Evolutionary conservation across 2,113 vertebrate genomes (phyloP).

Genomic region (Myodes glareolus): DNA sequence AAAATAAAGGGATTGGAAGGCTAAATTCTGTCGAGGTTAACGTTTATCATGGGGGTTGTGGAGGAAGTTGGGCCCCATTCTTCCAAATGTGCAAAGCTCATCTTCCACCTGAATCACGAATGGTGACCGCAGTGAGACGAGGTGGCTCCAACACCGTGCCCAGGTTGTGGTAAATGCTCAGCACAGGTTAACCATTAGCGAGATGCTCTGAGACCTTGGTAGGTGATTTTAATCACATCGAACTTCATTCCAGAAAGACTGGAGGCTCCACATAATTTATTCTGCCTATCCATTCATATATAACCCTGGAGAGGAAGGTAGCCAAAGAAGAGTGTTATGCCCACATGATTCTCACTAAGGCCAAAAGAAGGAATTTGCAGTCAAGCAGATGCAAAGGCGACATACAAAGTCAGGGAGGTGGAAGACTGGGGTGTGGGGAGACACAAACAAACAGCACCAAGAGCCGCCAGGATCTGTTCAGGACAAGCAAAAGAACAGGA

Average conservation of each 20-base stretch:
- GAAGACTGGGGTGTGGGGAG: neutral
- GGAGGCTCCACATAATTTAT: neutral
- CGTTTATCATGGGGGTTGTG: neutral
- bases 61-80: neutral
- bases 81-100: neutral
- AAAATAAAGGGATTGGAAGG: neutral
- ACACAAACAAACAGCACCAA: neutral
- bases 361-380: slow-evolving; percentile 20
- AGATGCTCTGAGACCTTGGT: neutral
- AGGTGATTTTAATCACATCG: neutral
- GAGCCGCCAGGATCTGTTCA: neutral
- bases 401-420: neutral
- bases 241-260: slow-evolving; percentile 48
- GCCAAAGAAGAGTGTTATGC: slow-evolving; percentile 17
- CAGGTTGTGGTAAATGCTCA: neutral
- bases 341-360: slow-evolving; percentile 14
- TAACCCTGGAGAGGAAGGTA: slow-evolving; percentile 16
- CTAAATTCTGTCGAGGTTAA: slow-evolving; percentile 1
- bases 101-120: neutral
- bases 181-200: neutral
- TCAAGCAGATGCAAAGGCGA: slow-evolving; percentile 23
- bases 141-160: neutral
- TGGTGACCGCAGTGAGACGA: neutral
- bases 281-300: neutral
- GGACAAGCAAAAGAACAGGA: slow-evolving; percentile 33